Percentiles rank a stretch among this genome's conserved stretches.
Conservation (phyloP, 2,797 vertebrate genomes). For the Monodelphis domestica region DNA sequence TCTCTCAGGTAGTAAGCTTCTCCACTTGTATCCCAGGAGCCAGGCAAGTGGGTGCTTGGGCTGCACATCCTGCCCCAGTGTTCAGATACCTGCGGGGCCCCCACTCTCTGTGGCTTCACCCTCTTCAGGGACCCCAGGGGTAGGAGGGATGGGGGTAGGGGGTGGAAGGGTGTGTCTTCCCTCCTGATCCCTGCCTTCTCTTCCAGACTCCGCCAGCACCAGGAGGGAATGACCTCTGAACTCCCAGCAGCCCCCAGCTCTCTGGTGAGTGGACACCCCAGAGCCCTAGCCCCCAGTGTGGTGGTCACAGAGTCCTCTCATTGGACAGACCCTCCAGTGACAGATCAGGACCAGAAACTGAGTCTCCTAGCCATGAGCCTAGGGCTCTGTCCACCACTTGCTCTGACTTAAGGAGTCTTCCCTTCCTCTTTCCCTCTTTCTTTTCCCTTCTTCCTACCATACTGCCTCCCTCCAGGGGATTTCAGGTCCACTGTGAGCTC, state of each 20-base stretch:
- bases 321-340: neutral
- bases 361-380: too few species aligned
- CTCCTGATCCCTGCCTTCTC: neutral
- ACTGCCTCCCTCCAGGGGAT: neutral
- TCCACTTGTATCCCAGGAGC: too few species aligned
- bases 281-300: neutral
- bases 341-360: neutral
- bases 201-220: neutral
- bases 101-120: too few species aligned
- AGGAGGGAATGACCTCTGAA: neutral
- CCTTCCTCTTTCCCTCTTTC: too few species aligned
- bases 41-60: too few species aligned
- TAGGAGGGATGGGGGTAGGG: neutral
- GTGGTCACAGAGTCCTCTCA: neutral
- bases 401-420: too few species aligned
- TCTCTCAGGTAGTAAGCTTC: too few species aligned
- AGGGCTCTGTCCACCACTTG: too few species aligned
- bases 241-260: neutral
- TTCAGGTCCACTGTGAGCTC: neutral
- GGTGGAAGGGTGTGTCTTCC: accelerated
- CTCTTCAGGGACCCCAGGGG: too few species aligned
- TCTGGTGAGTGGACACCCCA: neutral
- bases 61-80: accelerated
- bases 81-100: too few species aligned
- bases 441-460: too few species aligned